Evolutionary conservation across 2,797 vertebrate genomes (phyloP).

Genomic region (Tamandua tetradactyla): DNA sequence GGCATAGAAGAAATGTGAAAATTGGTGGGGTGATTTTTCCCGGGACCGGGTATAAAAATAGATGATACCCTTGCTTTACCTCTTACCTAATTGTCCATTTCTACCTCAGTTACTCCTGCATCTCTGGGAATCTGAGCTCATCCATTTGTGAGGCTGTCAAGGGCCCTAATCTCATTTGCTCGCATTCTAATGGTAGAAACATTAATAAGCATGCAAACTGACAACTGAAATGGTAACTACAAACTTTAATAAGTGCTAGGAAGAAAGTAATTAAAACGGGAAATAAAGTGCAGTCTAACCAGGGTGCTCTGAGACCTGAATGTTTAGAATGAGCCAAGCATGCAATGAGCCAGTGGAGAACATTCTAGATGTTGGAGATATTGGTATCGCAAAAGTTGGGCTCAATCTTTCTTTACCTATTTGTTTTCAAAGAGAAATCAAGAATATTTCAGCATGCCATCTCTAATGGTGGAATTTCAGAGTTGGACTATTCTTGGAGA

Average conservation of each 20-base stretch:
- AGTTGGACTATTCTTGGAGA: not conserved
- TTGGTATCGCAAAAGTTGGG: not conserved
- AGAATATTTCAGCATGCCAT: not conserved
- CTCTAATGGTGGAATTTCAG: not conserved
- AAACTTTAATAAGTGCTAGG: not conserved
- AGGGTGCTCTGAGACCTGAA: not conserved
- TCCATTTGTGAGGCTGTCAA: not conserved
- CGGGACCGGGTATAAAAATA: not conserved
- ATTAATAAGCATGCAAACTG: not conserved
- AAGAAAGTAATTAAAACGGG: not conserved
- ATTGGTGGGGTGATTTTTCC: not conserved
- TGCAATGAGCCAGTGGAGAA: not conserved
- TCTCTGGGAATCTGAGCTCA: not conserved
- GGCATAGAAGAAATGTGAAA: not conserved
- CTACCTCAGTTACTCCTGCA: not conserved
- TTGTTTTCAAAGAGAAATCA: not conserved
- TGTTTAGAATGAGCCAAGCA: not conserved
- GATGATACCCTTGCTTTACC: not conserved
- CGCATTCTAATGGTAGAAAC: not conserved
- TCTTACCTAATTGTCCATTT: not conserved
- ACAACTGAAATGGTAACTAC: not conserved
- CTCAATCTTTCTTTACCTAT: not conserved
- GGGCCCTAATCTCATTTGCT: not conserved
- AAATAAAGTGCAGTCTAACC: not conserved
- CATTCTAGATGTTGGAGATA: not conserved